Base-by-base conservation (phyloP, 2,888 invertebrate species). In the Folsomia manolachei region DNA sequence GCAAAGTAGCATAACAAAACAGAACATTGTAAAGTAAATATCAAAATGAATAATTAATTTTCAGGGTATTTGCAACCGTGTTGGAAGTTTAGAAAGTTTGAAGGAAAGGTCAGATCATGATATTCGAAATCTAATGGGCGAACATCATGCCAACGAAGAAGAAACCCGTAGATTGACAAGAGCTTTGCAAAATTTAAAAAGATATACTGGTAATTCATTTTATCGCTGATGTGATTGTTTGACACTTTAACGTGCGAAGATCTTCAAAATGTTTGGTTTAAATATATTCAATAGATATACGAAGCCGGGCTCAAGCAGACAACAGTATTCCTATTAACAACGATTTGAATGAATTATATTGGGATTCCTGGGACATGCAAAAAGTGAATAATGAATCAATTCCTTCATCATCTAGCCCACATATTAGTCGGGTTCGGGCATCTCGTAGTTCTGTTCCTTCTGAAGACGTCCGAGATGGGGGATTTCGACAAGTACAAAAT, bases 321-420 rank as follows among this genome's bases (percentile, higher is more conserved):
- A 53, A 68, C 26, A 21, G 19, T 7, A n/a, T 21, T 61, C 27
- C 14, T 39, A 14, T 72, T 1, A 73, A 64, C 14, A 71, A 63
- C 68, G 78, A 78, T 67, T 63, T 78, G 23, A 70, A 72, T 52
- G 77, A 80, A 23, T 71, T 97, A 80, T 95, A 93, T 85, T 97
- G 96, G 95, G 95, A 96, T 84, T 95, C 94, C 7, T 96, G 94
- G 94, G 94, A 95, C 84, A 86, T 91, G 67, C 69, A 88, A 82
- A 82, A 82, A 19, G 82, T 82, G 9, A 82, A 81, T 61, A 82
- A 82, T 71, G 81, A 82, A n/a, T 64, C 52, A 11, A n/a, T 70
- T 2, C 80, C 86, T 87, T 78, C 88, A 87, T 26, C 84, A 87
- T 79, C 75, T 9, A 75, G 75, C 4, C 77, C 78, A 1, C 75